Evolutionary conservation across 2,888 invertebrate genomes (phyloP), one percentile per base, ranked within the genome.

Genomic region (Ceramica pisi): DNA sequence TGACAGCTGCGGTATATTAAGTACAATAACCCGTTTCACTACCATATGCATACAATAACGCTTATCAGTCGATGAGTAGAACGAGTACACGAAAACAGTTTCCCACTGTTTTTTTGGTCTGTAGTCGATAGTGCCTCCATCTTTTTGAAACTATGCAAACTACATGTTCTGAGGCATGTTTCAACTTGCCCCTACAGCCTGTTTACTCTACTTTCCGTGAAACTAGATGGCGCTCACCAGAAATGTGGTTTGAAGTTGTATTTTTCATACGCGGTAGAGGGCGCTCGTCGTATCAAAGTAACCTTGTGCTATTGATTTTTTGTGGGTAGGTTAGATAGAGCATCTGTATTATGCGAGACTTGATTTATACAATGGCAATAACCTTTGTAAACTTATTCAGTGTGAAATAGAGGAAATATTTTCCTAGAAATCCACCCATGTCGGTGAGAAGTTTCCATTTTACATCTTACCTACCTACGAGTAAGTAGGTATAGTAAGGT

Each of bases 191-290:
- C 57, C 26, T 41, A 44, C 38, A 67, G n/a, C 82, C 66, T 67
- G 64, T 67, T 63, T 59, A 60, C 23, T 72, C 62, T 67, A 48
- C 50, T 50, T 66, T 41, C 41, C 23, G 21, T 56, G 9, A 66
- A 65, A 67, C 75, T 76, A 84, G 84, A 74, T 80, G 84, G 85
- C 84, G 84, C 83, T 84, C 38, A 53, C 59, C 21, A 57, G 59
- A 66, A 74, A 60, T 66, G 12, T 23, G 14, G 23, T n/a, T 51
- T 41, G 10, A 63, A 21, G 21, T 26, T 53, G 56, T 55, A 60
- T 64, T 71, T 67, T 66, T 64, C 48, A 46, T 38, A 55, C 5
- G 23, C 61, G 38, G 75, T 35, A 83, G 83, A 82, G 77, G 85
- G 57, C 83, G 75, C 50, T 67, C 80, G 62, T 63, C 5, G 57